Conservation (phyloP, 92 coral and sea anemone species). For the Pocillopora meandrina region DNA sequence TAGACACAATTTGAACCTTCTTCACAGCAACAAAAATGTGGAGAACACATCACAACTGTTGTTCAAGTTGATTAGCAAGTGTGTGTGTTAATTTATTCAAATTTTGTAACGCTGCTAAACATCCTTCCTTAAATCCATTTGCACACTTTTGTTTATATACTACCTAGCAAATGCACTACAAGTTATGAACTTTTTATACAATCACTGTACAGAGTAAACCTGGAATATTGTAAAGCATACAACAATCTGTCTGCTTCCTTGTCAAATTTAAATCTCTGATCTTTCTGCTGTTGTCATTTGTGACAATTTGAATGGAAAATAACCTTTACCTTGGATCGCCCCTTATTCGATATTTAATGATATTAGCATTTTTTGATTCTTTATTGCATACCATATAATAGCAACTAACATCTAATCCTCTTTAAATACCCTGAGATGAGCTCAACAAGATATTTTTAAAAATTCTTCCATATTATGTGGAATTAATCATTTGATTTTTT, state of each 20-base stretch:
- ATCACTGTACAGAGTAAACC: background rate
- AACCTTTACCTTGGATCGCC: constrained; percentile 38
- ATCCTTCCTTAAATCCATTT: background rate
- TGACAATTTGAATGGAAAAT: background rate
- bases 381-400: constrained; percentile 11
- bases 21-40: background rate
- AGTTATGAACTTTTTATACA: background rate
- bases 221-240: background rate
- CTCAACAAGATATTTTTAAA: constrained; percentile 2
- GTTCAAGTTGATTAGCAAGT: constrained; percentile 19
- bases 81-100: constrained; percentile 10
- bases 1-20: background rate
- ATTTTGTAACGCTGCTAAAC: background rate
- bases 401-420: background rate
- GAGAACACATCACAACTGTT: background rate
- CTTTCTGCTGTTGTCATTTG: background rate
- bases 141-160: background rate
- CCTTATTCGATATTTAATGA: constrained; percentile 12
- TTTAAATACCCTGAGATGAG: background rate
- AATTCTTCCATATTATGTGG: background rate
- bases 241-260: background rate
- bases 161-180: background rate
- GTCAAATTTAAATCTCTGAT: background rate
- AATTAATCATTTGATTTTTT: background rate
- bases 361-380: constrained; percentile 28